These are phyloP conservation scores for Tenrec ecaudatus DNA, from an alignment of 2,113 vertebrate genomes.

Conservation along the genomic window DNA sequence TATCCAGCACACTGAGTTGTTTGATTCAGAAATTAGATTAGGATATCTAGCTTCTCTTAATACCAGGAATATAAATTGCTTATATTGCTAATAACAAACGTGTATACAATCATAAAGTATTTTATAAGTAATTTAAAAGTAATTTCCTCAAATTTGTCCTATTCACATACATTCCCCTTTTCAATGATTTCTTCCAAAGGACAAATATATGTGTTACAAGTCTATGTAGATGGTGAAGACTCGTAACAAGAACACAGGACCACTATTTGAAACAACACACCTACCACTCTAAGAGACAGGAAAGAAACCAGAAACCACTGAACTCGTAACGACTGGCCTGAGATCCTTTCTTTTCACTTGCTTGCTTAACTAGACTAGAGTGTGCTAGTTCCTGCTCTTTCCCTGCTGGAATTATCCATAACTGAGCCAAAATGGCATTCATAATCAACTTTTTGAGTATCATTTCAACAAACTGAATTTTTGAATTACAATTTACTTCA, in stretches of 20 bases:
- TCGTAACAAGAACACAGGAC: background rate
- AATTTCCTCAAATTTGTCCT: background rate
- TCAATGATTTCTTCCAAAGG: background rate
- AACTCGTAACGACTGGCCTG: background rate
- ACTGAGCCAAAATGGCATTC: background rate
- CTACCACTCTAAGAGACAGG: background rate
- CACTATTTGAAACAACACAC: background rate
- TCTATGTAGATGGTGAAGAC: background rate
- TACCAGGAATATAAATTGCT: background rate
- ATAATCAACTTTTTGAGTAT: background rate
- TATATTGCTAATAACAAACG: background rate
- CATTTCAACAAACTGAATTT: background rate
- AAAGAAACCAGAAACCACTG: background rate
- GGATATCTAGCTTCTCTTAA: background rate
- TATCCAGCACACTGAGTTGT: background rate
- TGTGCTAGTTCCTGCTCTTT: background rate
- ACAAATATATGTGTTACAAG: background rate
- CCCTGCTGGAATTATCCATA: background rate
- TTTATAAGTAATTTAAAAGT: too few species aligned
- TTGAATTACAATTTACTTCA: background rate
- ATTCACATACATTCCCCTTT: background rate
- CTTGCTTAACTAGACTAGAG: slow-evolving; percentile 28
- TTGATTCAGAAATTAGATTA: background rate
- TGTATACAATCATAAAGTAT: background rate
- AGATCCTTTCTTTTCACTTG: background rate